A percentile compares a stretch with the other conserved stretches of the same genome.
Evolutionary conservation across 2,888 invertebrate species (phyloP).

Genomic region (Tuberolachnus salignus): DNA sequence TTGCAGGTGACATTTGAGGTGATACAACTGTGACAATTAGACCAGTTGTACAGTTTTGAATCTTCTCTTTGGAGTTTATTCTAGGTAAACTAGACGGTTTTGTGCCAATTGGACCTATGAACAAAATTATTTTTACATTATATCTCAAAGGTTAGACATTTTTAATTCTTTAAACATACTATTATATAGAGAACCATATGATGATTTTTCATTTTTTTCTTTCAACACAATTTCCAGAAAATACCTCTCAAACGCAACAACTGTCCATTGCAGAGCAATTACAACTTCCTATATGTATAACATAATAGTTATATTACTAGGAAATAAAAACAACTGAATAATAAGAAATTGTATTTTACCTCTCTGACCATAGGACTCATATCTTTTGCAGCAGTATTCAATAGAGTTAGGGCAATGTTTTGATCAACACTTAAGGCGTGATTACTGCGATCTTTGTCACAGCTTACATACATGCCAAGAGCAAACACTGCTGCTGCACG

Average conservation of each 20-base stretch:
- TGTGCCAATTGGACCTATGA: conserved; percentile 40
- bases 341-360: conserved; percentile 62
- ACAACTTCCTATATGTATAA: conserved; percentile 72
- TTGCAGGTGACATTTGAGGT: conserved; percentile 28
- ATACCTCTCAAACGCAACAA: conserved; percentile 84
- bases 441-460: conserved; percentile 81
- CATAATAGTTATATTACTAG: conserved; percentile 23
- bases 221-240: conserved; percentile 76
- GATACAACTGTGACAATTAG: conserved; percentile 20
- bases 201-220: conserved; percentile 64
- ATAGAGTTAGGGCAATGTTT: conserved; percentile 85
- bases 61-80: conserved; percentile 21
- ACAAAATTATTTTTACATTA: neutral
- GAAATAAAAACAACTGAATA: neutral
- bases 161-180: conserved; percentile 23
- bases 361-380: conserved; percentile 86
- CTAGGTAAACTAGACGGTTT: conserved; percentile 18
- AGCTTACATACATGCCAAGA: conserved; percentile 90
- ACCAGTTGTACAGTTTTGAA: conserved; percentile 11
- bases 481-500: conserved; percentile 94
- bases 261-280: conserved; percentile 84
- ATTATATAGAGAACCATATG: conserved; percentile 42
- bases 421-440: conserved; percentile 95
- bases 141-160: neutral
- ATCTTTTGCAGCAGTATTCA: conserved; percentile 78